Conservation (phyloP, 1,140 invertebrate genomes). For the Subanguina moxae region DNA sequence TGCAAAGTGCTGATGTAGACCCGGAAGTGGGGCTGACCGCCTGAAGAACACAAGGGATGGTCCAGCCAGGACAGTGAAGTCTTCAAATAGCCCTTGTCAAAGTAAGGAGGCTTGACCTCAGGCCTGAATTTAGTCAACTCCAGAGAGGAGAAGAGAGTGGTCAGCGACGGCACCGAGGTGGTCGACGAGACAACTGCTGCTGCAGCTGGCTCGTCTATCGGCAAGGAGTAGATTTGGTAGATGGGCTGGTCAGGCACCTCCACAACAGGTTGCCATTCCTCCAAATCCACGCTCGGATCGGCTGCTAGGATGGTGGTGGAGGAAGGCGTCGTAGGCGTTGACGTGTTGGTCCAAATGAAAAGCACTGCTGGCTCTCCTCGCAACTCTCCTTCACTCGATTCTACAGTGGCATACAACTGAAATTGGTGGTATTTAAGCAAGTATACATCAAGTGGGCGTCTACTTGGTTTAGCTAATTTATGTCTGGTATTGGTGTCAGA, state of each 20-base stretch:
- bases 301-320: background rate
- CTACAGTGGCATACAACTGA: conserved; percentile 46
- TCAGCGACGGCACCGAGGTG: background rate
- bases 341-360: conserved; percentile 20
- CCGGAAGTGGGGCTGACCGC: conserved; percentile 15
- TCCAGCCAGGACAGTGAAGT: conserved; percentile 40
- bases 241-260: conserved; percentile 1
- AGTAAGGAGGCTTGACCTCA: conserved; percentile 41
- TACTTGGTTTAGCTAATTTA: no score
- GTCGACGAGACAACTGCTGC: background rate
- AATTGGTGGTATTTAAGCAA: no score
- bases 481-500: no score
- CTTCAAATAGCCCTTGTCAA: conserved; percentile 17
- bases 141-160: background rate
- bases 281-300: background rate
- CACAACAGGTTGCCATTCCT: background rate
- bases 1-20: conserved; percentile 28
- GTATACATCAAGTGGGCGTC: no score
- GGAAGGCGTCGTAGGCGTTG: background rate
- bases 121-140: conserved; percentile 13
- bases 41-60: conserved; percentile 25
- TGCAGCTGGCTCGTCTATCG: background rate
- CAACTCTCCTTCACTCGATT: conserved; percentile 51
- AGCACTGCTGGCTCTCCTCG: conserved; percentile 46
- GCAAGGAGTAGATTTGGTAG: background rate